These are phyloP conservation scores for Osmoderma eremita DNA, from an alignment of 2,888 invertebrate species.

Conservation along the genomic window DNA sequence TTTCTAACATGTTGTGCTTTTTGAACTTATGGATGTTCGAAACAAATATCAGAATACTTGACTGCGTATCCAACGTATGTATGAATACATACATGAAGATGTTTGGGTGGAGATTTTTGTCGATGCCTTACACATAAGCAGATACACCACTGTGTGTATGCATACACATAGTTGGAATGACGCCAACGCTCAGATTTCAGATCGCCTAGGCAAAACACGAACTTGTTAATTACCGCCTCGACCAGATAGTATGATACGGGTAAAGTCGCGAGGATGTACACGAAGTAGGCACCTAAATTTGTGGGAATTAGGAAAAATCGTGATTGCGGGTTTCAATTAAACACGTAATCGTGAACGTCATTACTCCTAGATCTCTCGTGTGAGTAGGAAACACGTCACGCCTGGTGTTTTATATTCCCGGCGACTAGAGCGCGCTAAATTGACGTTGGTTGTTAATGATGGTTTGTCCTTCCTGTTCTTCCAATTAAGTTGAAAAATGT, in stretches of 20 bases:
- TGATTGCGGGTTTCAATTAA: slow-evolving; percentile 50
- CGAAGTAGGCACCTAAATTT: slow-evolving; percentile 53
- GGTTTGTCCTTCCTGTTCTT: too few relatives aligned
- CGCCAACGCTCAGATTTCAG: slow-evolving; percentile 58
- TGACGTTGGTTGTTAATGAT: not conserved
- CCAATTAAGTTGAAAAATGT: too few relatives aligned
- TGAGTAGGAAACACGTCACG: slow-evolving; percentile 11
- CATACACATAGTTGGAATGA: slow-evolving; percentile 38
- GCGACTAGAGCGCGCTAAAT: slow-evolving; percentile 13
- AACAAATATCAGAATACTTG: slow-evolving; percentile 20
- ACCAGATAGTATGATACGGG: slow-evolving; percentile 54
- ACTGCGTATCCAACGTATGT: slow-evolving; percentile 19
- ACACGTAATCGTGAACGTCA: slow-evolving; percentile 46
- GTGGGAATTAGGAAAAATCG: slow-evolving; percentile 57
- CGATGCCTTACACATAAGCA: slow-evolving; percentile 46
- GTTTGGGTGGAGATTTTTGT: slow-evolving; percentile 52
- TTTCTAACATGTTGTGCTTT: not conserved
- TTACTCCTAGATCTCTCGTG: slow-evolving; percentile 25
- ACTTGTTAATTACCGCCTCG: slow-evolving; percentile 58
- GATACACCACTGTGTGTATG: not conserved
- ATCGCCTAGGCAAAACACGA: slow-evolving; percentile 54
- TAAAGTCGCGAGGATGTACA: slow-evolving; percentile 49
- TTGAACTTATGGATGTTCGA: slow-evolving; percentile 5
- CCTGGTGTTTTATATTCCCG: not conserved
- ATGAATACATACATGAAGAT: slow-evolving; percentile 18